These are phyloP conservation scores for Mugil cephalus DNA, from an alignment of 2,113 vertebrate genomes.

Conservation along the genomic window DNA sequence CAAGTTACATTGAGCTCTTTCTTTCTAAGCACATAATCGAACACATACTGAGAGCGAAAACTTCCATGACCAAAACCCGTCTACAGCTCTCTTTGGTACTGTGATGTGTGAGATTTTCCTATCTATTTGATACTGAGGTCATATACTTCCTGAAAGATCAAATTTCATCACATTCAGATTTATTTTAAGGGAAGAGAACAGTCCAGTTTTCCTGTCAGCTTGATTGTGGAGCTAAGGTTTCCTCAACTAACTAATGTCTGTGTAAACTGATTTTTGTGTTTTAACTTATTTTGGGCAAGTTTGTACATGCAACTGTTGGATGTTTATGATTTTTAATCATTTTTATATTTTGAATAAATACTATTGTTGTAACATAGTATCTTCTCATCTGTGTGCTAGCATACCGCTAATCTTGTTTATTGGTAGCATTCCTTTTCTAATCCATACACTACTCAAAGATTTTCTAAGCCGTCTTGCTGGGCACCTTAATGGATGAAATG, in stretches of 20 bases:
- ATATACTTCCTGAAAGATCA: too few relatives aligned
- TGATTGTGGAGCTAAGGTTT: not conserved
- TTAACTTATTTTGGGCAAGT: conserved; percentile 51
- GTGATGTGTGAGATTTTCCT: conserved; percentile 3
- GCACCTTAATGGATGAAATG: too few relatives aligned
- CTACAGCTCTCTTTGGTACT: not conserved
- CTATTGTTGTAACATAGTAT: not conserved
- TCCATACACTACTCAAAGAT: too few relatives aligned
- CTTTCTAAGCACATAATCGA: not conserved
- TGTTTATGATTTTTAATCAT: conserved; percentile 27
- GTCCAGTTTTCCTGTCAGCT: not conserved
- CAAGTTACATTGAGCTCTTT: not conserved
- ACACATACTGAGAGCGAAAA: not conserved
- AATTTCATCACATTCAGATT: not conserved
- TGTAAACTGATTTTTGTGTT: conserved; percentile 2
- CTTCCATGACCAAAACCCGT: not conserved
- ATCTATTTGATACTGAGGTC: not conserved
- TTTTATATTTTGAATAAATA: conserved; percentile 60
- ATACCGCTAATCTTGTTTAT: not conserved
- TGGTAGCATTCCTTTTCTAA: too few relatives aligned
- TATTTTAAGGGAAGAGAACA: not conserved
- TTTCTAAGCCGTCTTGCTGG: too few relatives aligned
- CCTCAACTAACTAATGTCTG: not conserved
- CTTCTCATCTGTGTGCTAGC: not conserved
- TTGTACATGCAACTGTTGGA: conserved; percentile 43